These are phyloP conservation scores for Macrobrachium nipponense DNA, from an alignment of 1,140 invertebrate species.

Conservation along the genomic window DNA sequence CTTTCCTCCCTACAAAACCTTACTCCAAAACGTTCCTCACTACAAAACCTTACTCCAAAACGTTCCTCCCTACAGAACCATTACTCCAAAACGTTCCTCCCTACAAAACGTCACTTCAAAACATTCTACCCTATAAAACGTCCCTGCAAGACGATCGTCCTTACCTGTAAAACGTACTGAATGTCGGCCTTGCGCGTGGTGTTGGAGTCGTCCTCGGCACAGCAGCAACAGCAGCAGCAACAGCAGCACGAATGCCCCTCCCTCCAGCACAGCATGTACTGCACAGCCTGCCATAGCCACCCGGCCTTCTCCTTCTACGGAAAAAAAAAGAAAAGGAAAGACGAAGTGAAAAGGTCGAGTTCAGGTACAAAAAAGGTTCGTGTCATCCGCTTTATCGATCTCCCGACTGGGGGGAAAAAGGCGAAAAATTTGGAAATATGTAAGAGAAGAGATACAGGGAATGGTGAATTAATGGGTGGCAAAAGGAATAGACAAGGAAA, in stretches of 20 bases:
- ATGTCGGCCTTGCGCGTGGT: slow-evolving; percentile 32
- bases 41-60: too few species aligned
- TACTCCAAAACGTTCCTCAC: too few species aligned
- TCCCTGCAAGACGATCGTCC: not conserved
- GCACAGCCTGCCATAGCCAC: not conserved
- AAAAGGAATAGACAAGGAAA: too few species aligned
- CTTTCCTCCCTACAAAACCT: too few species aligned
- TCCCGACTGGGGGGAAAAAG: too few species aligned
- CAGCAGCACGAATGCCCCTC: slow-evolving; percentile 18
- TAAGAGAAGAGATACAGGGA: too few species aligned
- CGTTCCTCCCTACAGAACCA: too few species aligned
- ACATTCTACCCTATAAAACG: too few species aligned
- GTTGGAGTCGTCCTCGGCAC: slow-evolving; percentile 5
- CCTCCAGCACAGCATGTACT: slow-evolving; percentile 31
- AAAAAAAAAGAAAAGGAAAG: not conserved
- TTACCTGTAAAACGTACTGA: slow-evolving; percentile 38
- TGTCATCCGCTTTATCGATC: not conserved
- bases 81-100: not conserved
- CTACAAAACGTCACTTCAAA: too few species aligned
- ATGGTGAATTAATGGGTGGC: too few species aligned
- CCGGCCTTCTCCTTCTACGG: slow-evolving; percentile 7
- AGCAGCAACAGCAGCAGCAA: slow-evolving; percentile 40
- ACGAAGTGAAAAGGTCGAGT: not conserved
- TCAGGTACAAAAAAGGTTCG: not conserved
- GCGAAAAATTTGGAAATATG: too few species aligned